These are phyloP conservation scores for Oreochromis grahami DNA, from an alignment of 2,797 vertebrate species.

Conservation along the genomic window DNA sequence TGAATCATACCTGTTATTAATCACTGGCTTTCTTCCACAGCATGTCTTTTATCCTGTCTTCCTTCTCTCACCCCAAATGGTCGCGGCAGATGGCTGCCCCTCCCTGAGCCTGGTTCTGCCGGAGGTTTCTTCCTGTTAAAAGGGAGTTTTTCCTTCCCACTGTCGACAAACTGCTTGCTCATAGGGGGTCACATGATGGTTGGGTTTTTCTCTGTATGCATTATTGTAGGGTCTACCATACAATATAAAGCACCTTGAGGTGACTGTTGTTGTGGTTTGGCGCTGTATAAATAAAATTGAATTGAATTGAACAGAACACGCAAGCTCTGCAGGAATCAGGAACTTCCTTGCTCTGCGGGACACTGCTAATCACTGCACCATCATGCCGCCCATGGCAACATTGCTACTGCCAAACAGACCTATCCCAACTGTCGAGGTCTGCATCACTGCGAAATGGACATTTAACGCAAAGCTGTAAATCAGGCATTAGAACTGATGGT, in stretches of 20 bases:
- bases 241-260: not conserved
- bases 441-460: not conserved
- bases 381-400: not conserved
- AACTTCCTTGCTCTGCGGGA: not conserved
- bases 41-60: not conserved
- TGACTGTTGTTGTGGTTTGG: not conserved
- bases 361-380: not conserved
- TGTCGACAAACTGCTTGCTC: not conserved
- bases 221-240: not conserved
- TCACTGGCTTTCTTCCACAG: not conserved
- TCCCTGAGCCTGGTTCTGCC: not conserved
- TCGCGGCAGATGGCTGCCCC: not conserved
- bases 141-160: not conserved
- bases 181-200: not conserved
- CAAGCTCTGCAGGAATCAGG: not conserved
- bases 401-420: not conserved
- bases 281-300: not conserved
- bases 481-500: not conserved
- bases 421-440: not conserved
- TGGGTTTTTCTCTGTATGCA: not conserved
- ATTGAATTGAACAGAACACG: not conserved
- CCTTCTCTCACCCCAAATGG: not conserved
- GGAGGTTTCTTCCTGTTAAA: not conserved
- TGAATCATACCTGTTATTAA: not conserved
- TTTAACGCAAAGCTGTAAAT: not conserved